Evolutionary conservation across 1,140 invertebrate genomes (phyloP).

Genomic region (Dermatophagoides farinae): DNA sequence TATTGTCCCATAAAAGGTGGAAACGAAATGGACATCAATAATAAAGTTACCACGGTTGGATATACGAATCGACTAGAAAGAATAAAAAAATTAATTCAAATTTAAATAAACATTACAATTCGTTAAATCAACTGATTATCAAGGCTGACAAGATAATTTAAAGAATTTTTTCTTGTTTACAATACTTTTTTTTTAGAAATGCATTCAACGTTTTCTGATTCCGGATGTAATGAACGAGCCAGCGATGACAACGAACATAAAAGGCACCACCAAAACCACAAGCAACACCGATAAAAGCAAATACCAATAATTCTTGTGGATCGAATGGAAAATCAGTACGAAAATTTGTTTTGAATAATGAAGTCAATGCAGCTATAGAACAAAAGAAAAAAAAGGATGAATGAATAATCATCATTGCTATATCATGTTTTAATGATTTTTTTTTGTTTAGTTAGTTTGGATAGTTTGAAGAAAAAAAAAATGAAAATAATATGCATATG

Average conservation of each 20-base stretch:
- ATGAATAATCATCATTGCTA: no score
- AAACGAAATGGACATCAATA: slow-evolving; percentile 15
- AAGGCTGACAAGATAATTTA: no score
- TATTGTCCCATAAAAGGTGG: slow-evolving; percentile 17
- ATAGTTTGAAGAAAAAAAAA: no score
- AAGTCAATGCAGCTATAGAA: slow-evolving; percentile 61
- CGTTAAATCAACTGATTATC: no score
- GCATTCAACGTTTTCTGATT: slow-evolving; percentile 73
- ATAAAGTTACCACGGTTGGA: slow-evolving; percentile 13
- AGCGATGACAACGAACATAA: slow-evolving; percentile 78
- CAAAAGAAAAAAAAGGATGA: no score
- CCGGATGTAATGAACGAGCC: slow-evolving; percentile 85
- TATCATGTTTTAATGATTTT: no score
- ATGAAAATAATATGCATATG: no score
- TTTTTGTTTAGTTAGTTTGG: no score
- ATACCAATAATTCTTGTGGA: slow-evolving; percentile 83
- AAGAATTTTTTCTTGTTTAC: slow-evolving; percentile 19
- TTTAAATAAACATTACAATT: no score
- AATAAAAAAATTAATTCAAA: neutral
- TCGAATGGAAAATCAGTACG: slow-evolving; percentile 93
- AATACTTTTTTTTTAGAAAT: slow-evolving; percentile 90
- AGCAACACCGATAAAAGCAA: slow-evolving; percentile 69
- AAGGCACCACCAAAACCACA: slow-evolving; percentile 70
- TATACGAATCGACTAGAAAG: slow-evolving; percentile 14
- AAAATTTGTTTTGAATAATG: slow-evolving; percentile 81